Percentiles rank a stretch among this genome's conserved stretches.
Conservation (phyloP, 2,113 vertebrate species). For the Ictidomys tridecemlineatus region DNA sequence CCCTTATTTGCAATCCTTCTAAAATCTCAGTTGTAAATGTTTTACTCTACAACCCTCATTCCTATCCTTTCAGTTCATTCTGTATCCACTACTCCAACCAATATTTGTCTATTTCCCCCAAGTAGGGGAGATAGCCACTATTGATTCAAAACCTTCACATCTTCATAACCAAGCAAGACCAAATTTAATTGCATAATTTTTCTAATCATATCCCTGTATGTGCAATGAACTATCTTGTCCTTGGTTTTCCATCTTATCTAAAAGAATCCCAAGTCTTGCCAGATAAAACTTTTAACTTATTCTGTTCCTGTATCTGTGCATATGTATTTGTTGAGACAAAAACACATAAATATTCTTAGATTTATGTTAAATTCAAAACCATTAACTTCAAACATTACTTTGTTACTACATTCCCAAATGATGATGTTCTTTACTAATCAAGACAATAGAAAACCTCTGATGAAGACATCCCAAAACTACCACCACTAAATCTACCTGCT, state of each 20-base stretch:
- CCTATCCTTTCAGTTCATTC: not conserved
- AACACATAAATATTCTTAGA: not conserved
- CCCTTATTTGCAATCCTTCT: not conserved
- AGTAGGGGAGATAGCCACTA: too few relatives aligned
- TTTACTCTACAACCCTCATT: not conserved
- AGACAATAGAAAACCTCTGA: not conserved
- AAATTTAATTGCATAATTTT: not conserved
- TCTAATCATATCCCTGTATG: not conserved
- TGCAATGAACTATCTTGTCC: not conserved
- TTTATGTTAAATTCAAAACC: not conserved
- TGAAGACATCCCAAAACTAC: not conserved
- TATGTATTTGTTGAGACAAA: not conserved
- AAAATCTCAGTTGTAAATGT: not conserved
- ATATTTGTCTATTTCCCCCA: not conserved
- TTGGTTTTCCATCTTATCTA: too few relatives aligned
- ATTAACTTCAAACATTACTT: not conserved
- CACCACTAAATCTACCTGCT: not conserved
- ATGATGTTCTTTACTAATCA: not conserved
- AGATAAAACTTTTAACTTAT: not conserved
- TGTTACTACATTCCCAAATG: not conserved
- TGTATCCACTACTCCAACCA: not conserved
- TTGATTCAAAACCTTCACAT: not conserved
- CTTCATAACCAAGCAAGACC: not conserved
- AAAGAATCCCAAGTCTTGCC: not conserved
- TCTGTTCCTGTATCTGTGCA: not conserved